phyloP scores from a whole-genome alignment of 1,140 invertebrate genomes.

The Eubasilissa regina region DNA sequence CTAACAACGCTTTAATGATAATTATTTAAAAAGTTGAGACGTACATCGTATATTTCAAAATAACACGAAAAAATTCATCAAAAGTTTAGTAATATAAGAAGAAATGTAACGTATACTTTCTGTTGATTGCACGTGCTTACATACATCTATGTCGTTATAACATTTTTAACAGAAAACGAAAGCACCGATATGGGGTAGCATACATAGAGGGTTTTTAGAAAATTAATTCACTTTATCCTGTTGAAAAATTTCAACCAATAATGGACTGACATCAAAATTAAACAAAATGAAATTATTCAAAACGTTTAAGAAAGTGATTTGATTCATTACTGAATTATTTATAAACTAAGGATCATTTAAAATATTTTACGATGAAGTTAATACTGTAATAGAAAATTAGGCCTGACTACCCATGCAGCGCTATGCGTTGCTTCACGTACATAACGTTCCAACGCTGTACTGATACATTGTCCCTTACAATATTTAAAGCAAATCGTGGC shows the following conservation, averaged over 20 bases:
- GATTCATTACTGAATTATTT: too few relatives aligned
- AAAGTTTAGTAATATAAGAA: not conserved
- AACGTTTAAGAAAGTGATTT: too few relatives aligned
- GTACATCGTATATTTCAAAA: slow-evolving; percentile 17
- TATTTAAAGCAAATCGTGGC: slow-evolving; percentile 59
- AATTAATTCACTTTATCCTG: too few relatives aligned
- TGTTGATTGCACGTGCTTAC: not conserved
- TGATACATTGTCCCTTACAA: slow-evolving; percentile 13
- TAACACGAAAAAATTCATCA: not conserved
- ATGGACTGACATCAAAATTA: too few relatives aligned
- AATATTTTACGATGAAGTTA: not conserved
- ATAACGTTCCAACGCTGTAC: not conserved
- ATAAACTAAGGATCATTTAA: too few relatives aligned
- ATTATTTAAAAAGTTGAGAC: slow-evolving; percentile 14
- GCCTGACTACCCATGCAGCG: slow-evolving; percentile 35
- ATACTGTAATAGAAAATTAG: slow-evolving; percentile 51
- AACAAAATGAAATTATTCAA: too few relatives aligned
- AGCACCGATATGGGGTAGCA: not conserved
- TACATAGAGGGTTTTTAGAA: not conserved
- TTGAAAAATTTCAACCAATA: too few relatives aligned
- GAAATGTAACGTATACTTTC: slow-evolving; percentile 1
- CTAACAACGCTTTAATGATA: slow-evolving; percentile 27
- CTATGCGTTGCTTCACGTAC: not conserved
- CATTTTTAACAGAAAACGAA: not conserved
- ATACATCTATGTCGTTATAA: not conserved